Conservation (phyloP, 92 coral and sea anemone genomes). For the Palythoa grandiflora region DNA sequence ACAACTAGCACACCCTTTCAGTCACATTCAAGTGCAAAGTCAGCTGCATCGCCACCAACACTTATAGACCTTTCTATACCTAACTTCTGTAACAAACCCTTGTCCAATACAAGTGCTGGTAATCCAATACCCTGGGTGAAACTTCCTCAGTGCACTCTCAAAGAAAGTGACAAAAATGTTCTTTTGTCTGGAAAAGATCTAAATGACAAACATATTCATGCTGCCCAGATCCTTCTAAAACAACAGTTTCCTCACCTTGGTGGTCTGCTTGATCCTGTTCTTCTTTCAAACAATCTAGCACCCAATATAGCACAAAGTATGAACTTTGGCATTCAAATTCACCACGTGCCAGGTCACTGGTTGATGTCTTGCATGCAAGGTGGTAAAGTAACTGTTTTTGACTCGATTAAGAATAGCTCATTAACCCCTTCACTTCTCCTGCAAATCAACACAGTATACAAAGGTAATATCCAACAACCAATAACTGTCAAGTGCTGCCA, state of each 20-base stretch:
- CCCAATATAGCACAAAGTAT: constrained; percentile 3
- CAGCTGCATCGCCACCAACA: too few relatives aligned
- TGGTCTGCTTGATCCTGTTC: constrained; percentile 43
- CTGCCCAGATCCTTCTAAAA: constrained; percentile 3
- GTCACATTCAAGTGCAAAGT: too few relatives aligned
- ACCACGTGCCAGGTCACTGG: constrained; percentile 43
- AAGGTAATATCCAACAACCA: not conserved
- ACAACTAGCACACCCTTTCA: too few relatives aligned
- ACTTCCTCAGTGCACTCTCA: not conserved
- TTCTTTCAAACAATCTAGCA: constrained; percentile 26
- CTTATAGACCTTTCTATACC: too few relatives aligned
- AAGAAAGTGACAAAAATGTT: not conserved
- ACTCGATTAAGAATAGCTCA: constrained; percentile 18
- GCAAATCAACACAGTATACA: constrained; percentile 2
- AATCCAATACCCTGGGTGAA: too few relatives aligned
- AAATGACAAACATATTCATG: constrained; percentile 43
- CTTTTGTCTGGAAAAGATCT: constrained; percentile 11
- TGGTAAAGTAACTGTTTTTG: constrained; percentile 46
- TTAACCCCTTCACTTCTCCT: constrained; percentile 26
- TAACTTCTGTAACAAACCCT: too few relatives aligned
- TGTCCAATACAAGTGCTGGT: too few relatives aligned
- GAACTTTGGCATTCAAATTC: constrained; percentile 33
- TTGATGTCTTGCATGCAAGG: constrained; percentile 48
- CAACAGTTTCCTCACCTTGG: constrained; percentile 20
- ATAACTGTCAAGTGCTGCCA: constrained; percentile 56